Base-by-base conservation (phyloP, 1,140 invertebrate genomes). In the Bombus confusus region DNA sequence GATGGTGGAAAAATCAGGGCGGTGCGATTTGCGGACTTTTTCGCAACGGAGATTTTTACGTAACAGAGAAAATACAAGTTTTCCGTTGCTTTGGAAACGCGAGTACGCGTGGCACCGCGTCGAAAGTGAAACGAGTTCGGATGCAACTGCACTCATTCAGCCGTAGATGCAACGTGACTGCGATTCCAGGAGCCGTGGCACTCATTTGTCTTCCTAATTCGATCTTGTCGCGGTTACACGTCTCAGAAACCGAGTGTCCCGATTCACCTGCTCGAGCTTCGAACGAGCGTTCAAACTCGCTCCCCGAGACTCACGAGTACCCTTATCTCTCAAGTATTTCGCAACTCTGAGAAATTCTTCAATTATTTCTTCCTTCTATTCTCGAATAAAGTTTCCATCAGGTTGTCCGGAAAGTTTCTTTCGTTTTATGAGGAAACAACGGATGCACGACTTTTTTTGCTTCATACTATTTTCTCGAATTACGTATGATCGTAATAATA, bases 61-160 rank as follows among this genome's bases (percentile, higher is more conserved):
- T 71, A 80, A 80, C 47, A 31, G 68, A 59, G 79, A 41, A 72
- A 80, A 80, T 59, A 59, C 25, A 8, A 59, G 79, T 80, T 80
- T 80, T 80, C 79, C 73, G 66, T 71, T 52, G 72, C 18, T n/a
- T 85, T 80, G 79, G 86, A 88, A 88, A 88, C 69, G n/a, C 69
- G 12, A 39, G 10, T 15, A 13, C 66, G 22, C 66, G 18, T 52
- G 34, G 28, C 34, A 25, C 66, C 37, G 37, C 69, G 43, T 85
- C 80, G 74, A 87, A 87, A 88, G 87, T 83, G 86, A 88, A 88
- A 88, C 80, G 43, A 34, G 41, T 64, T 68, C 64, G 64, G 64
- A 75, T 59, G 62, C 68, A 86, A 85, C 72, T 43, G 81, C 68
- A 64, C 68, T 83, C 64, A 43, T 75, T 31, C 37, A 37, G 62